A percentile compares a stretch with the other conserved stretches of the same genome.
Conservation (phyloP, 2,113 vertebrate genomes). For the Nerophis ophidion region DNA sequence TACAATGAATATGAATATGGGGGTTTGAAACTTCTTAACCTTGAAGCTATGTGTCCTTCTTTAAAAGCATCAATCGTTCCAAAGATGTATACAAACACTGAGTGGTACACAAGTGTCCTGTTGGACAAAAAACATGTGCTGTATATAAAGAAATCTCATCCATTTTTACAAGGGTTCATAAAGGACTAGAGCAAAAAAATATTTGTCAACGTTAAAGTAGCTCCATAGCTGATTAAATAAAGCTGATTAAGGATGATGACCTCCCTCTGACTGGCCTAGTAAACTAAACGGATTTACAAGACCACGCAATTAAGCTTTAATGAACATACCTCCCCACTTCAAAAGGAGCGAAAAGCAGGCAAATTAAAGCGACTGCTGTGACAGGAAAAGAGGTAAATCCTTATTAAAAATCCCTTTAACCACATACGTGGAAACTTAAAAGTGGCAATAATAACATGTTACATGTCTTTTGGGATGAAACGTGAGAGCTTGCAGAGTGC, state of each 20-base stretch:
- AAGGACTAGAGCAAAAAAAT: slow-evolving; percentile 13
- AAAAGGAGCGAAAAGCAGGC: slow-evolving; percentile 36
- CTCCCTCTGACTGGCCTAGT: slow-evolving; percentile 27
- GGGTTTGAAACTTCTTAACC: too few species aligned
- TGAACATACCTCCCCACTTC: slow-evolving; percentile 35
- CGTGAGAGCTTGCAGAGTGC: slow-evolving; percentile 20
- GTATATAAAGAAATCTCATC: too few species aligned
- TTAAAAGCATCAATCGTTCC: too few species aligned
- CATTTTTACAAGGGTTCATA: too few species aligned
- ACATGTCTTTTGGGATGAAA: slow-evolving; percentile 25
- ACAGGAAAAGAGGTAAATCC: slow-evolving; percentile 24
- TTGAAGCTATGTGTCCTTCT: too few species aligned
- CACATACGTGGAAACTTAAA: slow-evolving; percentile 22
- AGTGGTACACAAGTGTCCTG: too few species aligned
- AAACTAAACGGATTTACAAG: slow-evolving; percentile 24
- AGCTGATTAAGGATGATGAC: slow-evolving; percentile 25
- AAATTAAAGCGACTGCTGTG: slow-evolving; percentile 37
- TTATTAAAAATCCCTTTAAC: slow-evolving; percentile 15
- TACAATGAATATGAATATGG: too few species aligned
- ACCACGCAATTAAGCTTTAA: slow-evolving; percentile 32
- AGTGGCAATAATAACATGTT: slow-evolving; percentile 21
- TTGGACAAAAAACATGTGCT: too few species aligned
- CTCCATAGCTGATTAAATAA: slow-evolving; percentile 18
- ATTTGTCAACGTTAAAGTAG: slow-evolving; percentile 23
- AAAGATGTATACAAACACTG: too few species aligned